Percentiles rank a stretch among this genome's conserved stretches.
phyloP scores from a whole-genome alignment of 2,113 vertebrate genomes.

The Dicrurus megarhynchus region DNA sequence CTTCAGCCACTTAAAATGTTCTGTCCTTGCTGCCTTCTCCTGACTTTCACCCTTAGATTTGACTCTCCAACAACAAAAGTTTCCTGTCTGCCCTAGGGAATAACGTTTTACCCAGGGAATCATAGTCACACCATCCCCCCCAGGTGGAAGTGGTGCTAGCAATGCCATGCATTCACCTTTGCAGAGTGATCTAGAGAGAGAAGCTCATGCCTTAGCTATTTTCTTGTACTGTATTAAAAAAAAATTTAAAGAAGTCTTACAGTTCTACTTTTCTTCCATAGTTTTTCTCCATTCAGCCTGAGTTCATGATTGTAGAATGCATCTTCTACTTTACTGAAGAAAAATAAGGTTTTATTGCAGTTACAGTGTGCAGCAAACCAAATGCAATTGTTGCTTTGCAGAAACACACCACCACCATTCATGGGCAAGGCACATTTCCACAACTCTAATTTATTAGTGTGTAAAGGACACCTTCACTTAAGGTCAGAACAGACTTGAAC shows the following conservation, averaged over 20 bases:
- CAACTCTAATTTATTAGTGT: not conserved
- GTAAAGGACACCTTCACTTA: not conserved
- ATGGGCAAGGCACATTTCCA: not conserved
- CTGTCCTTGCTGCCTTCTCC: not conserved
- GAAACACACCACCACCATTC: not conserved
- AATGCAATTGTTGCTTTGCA: not conserved
- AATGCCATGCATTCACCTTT: not conserved
- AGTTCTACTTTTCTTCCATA: constrained; percentile 95
- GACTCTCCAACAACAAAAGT: not conserved
- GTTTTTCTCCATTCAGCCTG: constrained; percentile 89
- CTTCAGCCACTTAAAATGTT: not conserved
- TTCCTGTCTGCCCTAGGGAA: not conserved
- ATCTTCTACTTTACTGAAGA: constrained; percentile 92
- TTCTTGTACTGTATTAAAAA: not conserved
- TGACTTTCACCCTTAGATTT: not conserved
- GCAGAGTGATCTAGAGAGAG: not conserved
- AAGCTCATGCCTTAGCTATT: not conserved
- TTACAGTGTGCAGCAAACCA: not conserved
- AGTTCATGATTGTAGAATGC: constrained; percentile 91
- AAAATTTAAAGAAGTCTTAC: constrained; percentile 71
- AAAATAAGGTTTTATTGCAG: constrained; percentile 46
- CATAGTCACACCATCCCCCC: not conserved
- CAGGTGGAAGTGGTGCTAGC: not conserved
- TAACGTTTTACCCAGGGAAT: not conserved
- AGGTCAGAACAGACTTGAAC: not conserved